Base-by-base conservation (phyloP, 2,888 invertebrate species). In the Drosophila infuscata region DNA sequence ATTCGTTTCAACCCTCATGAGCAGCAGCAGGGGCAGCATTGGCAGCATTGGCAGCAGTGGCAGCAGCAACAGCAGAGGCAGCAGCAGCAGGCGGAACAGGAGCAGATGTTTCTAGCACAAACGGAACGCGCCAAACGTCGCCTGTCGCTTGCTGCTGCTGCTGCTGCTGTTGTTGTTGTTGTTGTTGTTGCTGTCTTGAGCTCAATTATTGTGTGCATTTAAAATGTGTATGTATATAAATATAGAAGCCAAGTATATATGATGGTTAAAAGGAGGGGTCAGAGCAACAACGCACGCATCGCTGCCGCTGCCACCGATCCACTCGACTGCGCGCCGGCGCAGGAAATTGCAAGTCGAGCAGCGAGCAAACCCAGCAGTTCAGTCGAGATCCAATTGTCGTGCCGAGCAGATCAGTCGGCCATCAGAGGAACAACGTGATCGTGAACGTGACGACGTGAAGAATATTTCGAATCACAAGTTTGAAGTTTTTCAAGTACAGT, bases 31-130 rank as follows among this genome's bases (percentile, higher is more conserved):
- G 25, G 52, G 36, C 66, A 49, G 12, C 59, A 36, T 8, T 32
- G 32, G 29, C 30, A 59, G 46, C 48, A 43, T 49, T 57, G 56
- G 66, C 46, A 46, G 58, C 43, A 29, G 25, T 3, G 3, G 56
- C 35, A 54, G n/a, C 56, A 48, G 9, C 58, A 30, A 11, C 36
- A 43, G 6, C 48, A 12, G 0, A 5, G 7, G 25, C 57, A 33
- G 68, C 67, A 64, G 53, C 69, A 64, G 49, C 49, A 48, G 61
- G 58, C 60, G 70, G 58, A 61, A 70, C 79, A 91, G 91, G 87
- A 91, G 92, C 91, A 92, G 91, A 92, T 92, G 91, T 92, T 92
- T 91, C 80, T 81, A 82, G 70, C 76, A 66, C 64, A 91, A 91
- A 88, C 72, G 91, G 87, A 91, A 91, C 91, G 91, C 92, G 91